Conservation (phyloP, 2,797 vertebrate species). For the Clarias pachynema region DNA sequence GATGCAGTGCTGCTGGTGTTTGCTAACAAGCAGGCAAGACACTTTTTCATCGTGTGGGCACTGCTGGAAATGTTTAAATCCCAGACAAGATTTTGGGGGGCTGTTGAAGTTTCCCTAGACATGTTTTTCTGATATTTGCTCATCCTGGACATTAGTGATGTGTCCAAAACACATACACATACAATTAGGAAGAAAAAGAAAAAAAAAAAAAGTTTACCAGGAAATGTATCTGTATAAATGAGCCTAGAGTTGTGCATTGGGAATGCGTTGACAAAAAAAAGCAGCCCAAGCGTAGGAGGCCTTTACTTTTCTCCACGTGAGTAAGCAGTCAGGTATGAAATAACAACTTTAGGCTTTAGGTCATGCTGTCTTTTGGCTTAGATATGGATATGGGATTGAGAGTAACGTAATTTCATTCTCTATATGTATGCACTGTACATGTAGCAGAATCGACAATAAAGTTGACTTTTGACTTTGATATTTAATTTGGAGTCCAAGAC, state of each 20-base stretch:
- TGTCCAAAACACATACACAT: not conserved
- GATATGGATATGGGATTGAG: not conserved
- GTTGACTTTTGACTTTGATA: too few species aligned
- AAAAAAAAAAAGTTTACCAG: too few species aligned
- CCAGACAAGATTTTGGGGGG: not conserved
- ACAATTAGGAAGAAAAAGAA: not conserved
- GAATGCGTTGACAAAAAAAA: too few species aligned
- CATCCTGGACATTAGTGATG: not conserved
- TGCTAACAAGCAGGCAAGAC: conserved; percentile 92
- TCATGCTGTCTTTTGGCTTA: not conserved
- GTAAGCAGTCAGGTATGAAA: not conserved
- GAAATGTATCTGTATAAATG: too few species aligned
- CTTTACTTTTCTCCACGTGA: not conserved
- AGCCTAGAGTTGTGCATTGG: too few species aligned
- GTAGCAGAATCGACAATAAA: too few species aligned
- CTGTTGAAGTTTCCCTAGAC: not conserved
- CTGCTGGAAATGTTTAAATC: not conserved
- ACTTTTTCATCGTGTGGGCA: not conserved
- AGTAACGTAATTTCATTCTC: too few species aligned
- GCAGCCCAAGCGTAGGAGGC: not conserved
- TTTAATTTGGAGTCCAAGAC: not conserved
- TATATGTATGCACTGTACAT: too few species aligned
- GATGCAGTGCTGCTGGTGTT: conserved; percentile 95
- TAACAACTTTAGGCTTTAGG: not conserved
- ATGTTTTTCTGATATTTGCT: not conserved